Conservation (phyloP, 2,113 vertebrate species). For the Grammomys surdaster region DNA sequence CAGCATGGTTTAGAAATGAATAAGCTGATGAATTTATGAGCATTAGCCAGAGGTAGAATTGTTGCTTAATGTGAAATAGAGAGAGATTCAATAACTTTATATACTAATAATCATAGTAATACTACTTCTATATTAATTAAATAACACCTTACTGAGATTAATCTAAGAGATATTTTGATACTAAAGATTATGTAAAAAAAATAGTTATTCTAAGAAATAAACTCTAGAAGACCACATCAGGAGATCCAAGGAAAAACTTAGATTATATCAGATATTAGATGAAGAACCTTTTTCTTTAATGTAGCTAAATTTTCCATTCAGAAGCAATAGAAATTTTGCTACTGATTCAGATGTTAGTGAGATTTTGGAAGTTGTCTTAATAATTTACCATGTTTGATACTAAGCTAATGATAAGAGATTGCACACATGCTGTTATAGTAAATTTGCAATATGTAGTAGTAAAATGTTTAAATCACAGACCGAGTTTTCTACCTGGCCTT, state of each 20-base stretch:
- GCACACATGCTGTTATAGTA: too few relatives aligned
- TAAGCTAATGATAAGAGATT: neutral
- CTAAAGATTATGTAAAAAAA: too few relatives aligned
- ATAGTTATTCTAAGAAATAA: neutral
- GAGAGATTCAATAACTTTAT: neutral
- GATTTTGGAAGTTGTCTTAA: neutral
- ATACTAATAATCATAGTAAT: neutral
- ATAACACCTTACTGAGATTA: neutral
- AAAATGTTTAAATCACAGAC: too few relatives aligned
- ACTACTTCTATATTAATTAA: neutral
- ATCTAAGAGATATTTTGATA: neutral
- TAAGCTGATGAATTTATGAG: neutral
- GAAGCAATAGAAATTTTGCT: neutral
- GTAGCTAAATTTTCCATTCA: neutral
- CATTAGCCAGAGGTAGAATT: too few relatives aligned
- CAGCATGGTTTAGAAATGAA: too few relatives aligned
- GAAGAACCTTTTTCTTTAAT: neutral
- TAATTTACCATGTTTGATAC: neutral
- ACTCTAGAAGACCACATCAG: neutral
- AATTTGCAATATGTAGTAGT: too few relatives aligned
- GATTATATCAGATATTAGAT: neutral
- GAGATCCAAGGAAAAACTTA: neutral
- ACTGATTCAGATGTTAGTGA: neutral
- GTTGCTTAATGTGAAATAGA: neutral
- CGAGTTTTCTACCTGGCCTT: too few relatives aligned